Evolutionary conservation across 2,888 invertebrate species (phyloP).

Genomic region (Andrena fulva): DNA sequence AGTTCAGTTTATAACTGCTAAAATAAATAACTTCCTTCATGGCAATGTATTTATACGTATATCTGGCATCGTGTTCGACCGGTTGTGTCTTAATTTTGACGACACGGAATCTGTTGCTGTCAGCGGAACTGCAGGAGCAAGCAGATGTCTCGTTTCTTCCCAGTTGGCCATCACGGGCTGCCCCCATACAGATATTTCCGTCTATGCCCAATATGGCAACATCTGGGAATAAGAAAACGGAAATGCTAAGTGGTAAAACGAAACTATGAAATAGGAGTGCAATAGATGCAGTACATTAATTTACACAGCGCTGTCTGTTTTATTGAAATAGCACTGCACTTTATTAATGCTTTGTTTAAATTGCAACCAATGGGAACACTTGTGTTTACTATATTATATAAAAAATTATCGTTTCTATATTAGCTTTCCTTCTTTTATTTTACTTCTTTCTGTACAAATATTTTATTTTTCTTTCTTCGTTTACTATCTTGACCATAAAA

Average conservation of each 20-base stretch:
- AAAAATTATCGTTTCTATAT: no score
- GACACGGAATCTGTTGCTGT: slow-evolving; percentile 19
- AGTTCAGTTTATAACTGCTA: no score
- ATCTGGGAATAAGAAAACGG: slow-evolving; percentile 59
- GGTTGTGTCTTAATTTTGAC: slow-evolving; percentile 16
- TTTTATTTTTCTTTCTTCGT: no score
- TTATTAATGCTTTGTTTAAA: neutral
- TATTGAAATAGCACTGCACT: neutral
- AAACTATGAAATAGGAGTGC: slow-evolving; percentile 13
- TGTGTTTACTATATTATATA: neutral
- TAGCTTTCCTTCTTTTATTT: no score
- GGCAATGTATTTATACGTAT: neutral
- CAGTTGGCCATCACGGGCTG: slow-evolving; percentile 32
- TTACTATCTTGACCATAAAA: no score
- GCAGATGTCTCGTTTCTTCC: slow-evolving; percentile 59
- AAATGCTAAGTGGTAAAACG: slow-evolving; percentile 34
- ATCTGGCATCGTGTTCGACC: neutral
- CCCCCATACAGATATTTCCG: slow-evolving; percentile 23
- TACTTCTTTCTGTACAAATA: no score
- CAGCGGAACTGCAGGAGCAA: slow-evolving; percentile 47
- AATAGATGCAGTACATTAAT: neutral
- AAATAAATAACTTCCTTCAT: no score
- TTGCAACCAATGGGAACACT: neutral
- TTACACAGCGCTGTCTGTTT: neutral
- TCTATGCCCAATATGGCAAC: slow-evolving; percentile 34